These are phyloP conservation scores for Porites cylindrica DNA, from an alignment of 92 coral and sea anemone species.

Conservation along the genomic window DNA sequence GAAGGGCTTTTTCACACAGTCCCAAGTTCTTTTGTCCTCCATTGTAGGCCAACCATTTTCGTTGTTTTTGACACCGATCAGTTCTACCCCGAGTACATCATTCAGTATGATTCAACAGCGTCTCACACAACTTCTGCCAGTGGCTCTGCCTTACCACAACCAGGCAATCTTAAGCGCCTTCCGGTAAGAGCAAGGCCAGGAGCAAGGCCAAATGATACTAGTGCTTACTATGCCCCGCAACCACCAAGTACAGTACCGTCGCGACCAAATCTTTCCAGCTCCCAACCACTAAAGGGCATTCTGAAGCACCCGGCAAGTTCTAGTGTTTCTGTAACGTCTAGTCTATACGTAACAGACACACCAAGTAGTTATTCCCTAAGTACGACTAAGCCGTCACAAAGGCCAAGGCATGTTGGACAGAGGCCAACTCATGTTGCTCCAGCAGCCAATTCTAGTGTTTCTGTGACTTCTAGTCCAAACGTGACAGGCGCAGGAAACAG, in stretches of 20 bases:
- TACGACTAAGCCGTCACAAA: background rate
- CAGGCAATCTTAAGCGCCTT: background rate
- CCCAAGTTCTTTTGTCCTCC: too few species aligned
- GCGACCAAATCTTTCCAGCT: background rate
- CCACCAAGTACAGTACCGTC: background rate
- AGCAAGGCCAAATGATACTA: too few species aligned
- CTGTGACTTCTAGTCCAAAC: background rate
- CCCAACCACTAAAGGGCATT: background rate
- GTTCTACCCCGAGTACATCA: slow-evolving; percentile 85
- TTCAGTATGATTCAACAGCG: slow-evolving; percentile 43
- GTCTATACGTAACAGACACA: background rate
- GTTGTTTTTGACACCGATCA: slow-evolving; percentile 89
- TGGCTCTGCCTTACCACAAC: background rate
- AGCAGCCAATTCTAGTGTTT: background rate
- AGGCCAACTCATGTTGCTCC: background rate
- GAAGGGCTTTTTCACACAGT: too few species aligned
- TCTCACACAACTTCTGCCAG: background rate
- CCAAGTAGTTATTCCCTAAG: background rate
- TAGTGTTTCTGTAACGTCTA: background rate
- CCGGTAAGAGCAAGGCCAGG: too few species aligned
- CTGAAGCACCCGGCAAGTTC: background rate
- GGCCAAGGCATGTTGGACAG: too few species aligned
- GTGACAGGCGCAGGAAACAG: background rate
- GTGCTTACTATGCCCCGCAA: too few species aligned
- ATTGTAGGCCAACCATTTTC: slow-evolving; percentile 77